phyloP scores from a whole-genome alignment of 2,797 vertebrate genomes.

The Sebastes oblongus region DNA sequence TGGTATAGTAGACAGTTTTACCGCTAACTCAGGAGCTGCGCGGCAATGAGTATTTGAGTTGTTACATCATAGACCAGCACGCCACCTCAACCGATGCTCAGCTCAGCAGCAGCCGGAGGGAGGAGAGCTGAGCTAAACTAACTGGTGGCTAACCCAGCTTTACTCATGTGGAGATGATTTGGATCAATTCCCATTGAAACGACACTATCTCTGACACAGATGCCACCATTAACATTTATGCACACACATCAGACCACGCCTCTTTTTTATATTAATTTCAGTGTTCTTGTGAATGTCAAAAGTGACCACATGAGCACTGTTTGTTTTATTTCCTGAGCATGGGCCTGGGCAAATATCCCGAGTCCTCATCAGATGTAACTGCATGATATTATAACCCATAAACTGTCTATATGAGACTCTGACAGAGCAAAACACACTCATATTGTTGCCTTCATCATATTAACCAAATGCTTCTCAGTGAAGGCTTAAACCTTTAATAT shows the following conservation, averaged over 20 bases:
- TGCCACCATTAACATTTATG: background rate
- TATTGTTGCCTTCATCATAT: background rate
- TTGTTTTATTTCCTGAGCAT: background rate
- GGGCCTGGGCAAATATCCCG: background rate
- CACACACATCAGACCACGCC: background rate
- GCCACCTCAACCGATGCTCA: background rate
- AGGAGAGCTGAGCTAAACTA: constrained; percentile 11
- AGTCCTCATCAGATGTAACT: background rate
- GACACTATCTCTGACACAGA: background rate
- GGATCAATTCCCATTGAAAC: constrained; percentile 38
- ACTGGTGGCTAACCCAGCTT: constrained; percentile 12
- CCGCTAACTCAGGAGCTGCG: background rate
- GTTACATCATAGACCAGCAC: constrained; percentile 22
- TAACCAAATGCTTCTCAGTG: background rate
- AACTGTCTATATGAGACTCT: background rate
- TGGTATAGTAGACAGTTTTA: background rate
- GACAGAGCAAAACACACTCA: background rate
- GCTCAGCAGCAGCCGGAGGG: constrained; percentile 13
- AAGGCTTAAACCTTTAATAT: constrained; percentile 23
- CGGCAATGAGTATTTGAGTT: background rate
- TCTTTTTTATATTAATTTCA: background rate
- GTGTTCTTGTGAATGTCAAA: background rate
- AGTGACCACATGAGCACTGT: background rate
- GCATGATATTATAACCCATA: background rate
- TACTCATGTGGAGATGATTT: constrained; percentile 41